A percentile compares a stretch with the other conserved stretches of the same genome.
These are phyloP conservation scores for Nestor notabilis DNA, from an alignment of 2,113 vertebrate species.

Conservation along the genomic window DNA sequence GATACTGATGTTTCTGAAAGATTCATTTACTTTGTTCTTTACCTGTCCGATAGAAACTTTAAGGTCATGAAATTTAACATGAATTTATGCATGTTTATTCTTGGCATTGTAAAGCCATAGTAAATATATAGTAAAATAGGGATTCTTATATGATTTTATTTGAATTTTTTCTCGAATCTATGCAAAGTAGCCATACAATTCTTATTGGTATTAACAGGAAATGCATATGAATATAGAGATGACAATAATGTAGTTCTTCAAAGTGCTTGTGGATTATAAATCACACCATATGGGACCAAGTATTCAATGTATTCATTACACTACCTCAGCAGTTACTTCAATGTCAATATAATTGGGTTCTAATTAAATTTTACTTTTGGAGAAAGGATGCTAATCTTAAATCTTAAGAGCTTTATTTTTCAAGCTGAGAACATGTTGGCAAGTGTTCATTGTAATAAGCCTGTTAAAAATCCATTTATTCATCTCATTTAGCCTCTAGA, in stretches of 20 bases:
- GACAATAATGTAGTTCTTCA: background rate
- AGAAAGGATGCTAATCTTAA: constrained; percentile 26
- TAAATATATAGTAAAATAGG: background rate
- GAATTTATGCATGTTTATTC: background rate
- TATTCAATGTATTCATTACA: constrained; percentile 5
- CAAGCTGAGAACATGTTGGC: constrained; percentile 5
- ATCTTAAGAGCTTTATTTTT: constrained; percentile 42
- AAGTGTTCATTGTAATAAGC: constrained; percentile 5
- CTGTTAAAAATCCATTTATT: constrained; percentile 36
- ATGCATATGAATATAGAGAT: background rate
- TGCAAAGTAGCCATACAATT: background rate
- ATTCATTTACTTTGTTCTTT: background rate
- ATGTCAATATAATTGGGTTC: constrained; percentile 7
- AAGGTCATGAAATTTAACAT: background rate
- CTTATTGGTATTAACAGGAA: background rate
- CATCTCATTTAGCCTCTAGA: background rate
- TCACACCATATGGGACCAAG: background rate
- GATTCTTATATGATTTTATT: background rate
- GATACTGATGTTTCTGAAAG: background rate
- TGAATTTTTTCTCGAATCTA: background rate
- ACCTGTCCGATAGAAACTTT: background rate
- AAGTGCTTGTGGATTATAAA: background rate
- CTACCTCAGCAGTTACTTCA: constrained; percentile 25
- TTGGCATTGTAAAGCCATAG: background rate
- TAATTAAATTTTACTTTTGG: constrained; percentile 41